Conservation (phyloP, 2,888 invertebrate species). For the Phoenoteleia sp. region DNA sequence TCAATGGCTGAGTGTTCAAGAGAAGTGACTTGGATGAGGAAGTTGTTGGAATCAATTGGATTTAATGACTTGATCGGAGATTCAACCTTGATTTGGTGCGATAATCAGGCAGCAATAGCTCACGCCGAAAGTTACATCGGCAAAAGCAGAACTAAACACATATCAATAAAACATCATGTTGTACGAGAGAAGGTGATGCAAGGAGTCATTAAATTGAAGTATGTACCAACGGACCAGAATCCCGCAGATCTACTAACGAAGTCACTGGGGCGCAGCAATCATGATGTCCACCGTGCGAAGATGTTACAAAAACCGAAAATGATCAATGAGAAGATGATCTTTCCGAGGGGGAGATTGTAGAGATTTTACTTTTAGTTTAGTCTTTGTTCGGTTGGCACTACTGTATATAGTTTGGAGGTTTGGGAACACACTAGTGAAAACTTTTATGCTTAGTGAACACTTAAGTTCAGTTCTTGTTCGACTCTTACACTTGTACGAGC, state of each 20-base stretch:
- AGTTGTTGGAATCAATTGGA: not conserved
- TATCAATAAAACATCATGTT: not conserved
- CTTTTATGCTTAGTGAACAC: no score
- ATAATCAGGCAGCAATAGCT: slow-evolving; percentile 6
- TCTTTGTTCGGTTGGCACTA: no score
- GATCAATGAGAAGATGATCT: no score
- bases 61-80: slow-evolving; percentile 1
- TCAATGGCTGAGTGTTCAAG: no score
- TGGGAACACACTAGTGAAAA: no score
- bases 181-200: not conserved
- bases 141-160: slow-evolving; percentile 1
- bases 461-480: no score
- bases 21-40: slow-evolving; percentile 34
- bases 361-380: no score
- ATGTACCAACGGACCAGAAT: not conserved
- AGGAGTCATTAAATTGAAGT: not conserved
- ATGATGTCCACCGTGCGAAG: not conserved
- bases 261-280: not conserved
- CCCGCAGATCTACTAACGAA: not conserved
- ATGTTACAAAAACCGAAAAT: not conserved
- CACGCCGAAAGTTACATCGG: slow-evolving; percentile 7
- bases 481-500: no score
- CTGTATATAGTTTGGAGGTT: no score
- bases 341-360: no score
- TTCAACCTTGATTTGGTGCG: slow-evolving; percentile 1